Evolutionary conservation across 1,140 invertebrate species (phyloP).

Genomic region (Drosophila santomea): DNA sequence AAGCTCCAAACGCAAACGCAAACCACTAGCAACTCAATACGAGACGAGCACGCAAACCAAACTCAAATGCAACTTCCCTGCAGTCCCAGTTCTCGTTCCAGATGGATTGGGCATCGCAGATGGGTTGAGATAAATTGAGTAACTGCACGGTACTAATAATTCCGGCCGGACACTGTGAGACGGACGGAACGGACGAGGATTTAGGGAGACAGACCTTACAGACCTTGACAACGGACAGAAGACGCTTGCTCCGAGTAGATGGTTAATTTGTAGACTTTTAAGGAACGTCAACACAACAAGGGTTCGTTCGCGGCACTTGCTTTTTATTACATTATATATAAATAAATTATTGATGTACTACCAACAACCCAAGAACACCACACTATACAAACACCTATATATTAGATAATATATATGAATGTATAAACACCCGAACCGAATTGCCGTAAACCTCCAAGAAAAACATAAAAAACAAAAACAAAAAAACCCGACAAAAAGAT

Average conservation of each 20-base stretch:
- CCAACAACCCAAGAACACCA: conserved; percentile 22
- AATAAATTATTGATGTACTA: conserved; percentile 52
- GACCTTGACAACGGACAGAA: background rate
- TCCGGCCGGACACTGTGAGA: background rate
- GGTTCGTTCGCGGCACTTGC: conserved; percentile 29
- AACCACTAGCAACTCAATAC: background rate
- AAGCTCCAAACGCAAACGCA: background rate
- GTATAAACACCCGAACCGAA: conserved; percentile 32
- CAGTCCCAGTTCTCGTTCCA: too few species aligned
- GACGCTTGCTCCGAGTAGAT: conserved; percentile 4
- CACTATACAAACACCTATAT: conserved; percentile 32
- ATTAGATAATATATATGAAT: conserved; percentile 39
- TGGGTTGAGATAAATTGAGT: too few species aligned
- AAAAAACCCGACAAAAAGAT: conserved; percentile 17
- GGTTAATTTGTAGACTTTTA: conserved; percentile 23
- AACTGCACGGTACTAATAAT: too few species aligned
- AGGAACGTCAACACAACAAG: conserved; percentile 5
- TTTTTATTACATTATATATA: conserved; percentile 28
- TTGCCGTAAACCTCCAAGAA: conserved; percentile 22
- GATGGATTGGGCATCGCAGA: too few species aligned
- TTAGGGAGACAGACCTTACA: background rate
- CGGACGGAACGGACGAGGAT: background rate
- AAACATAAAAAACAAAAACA: conserved; percentile 7
- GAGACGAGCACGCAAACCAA: background rate
- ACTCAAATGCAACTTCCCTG: background rate